A percentile compares a stretch with the other conserved stretches of the same genome.
phyloP scores from a whole-genome alignment of 2,888 invertebrate genomes.

The Neoascia interrupta region DNA sequence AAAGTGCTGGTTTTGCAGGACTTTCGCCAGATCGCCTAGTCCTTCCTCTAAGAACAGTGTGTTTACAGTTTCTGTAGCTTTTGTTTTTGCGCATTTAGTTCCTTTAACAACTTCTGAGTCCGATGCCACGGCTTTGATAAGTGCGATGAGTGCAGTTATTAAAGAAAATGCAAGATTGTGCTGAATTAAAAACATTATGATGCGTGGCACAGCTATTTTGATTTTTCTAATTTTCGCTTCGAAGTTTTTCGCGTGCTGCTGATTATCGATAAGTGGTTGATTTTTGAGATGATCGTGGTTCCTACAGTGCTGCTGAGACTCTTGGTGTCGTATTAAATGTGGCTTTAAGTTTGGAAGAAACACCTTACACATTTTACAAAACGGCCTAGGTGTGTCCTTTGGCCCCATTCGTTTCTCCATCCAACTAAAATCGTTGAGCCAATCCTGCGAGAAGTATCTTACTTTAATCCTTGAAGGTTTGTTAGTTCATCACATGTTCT shows the following conservation, averaged over 20 bases:
- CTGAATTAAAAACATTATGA: constrained; percentile 4
- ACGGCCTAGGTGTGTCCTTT: neutral
- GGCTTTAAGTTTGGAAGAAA: neutral
- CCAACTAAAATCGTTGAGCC: neutral
- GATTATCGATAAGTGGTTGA: constrained; percentile 1
- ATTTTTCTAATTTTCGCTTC: constrained; percentile 6
- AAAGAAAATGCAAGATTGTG: constrained; percentile 11
- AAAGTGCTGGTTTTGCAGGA: constrained; percentile 25
- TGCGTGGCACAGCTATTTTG: constrained; percentile 13
- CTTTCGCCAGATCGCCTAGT: neutral
- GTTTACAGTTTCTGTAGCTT: neutral
- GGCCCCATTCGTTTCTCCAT: constrained; percentile 14
- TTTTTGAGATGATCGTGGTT: neutral
- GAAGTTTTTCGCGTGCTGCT: neutral
- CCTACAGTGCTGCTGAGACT: neutral
- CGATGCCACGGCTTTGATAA: constrained; percentile 7
- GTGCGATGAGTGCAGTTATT: neutral
- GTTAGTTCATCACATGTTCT: no score
- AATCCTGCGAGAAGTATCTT: no score
- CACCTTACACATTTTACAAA: constrained; percentile 2
- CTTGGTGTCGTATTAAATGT: neutral
- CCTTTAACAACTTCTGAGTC: constrained; percentile 4
- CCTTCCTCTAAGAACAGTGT: constrained; percentile 10
- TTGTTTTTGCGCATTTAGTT: constrained; percentile 14
- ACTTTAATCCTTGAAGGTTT: no score